phyloP scores from a whole-genome alignment of 2,113 vertebrate genomes.

The Cariama cristata region DNA sequence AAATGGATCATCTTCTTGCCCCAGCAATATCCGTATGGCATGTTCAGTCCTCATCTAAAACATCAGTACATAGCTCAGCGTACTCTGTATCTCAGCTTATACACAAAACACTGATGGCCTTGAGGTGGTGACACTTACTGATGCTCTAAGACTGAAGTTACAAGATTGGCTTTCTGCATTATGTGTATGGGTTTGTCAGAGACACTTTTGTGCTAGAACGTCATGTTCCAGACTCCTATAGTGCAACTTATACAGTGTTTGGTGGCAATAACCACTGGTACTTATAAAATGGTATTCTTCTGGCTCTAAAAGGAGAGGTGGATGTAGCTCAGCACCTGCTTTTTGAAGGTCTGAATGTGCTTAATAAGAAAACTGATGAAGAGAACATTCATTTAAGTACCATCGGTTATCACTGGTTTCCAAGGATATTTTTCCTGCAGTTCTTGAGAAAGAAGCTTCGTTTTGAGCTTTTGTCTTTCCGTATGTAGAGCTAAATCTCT shows the following conservation, averaged over 20 bases:
- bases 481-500: neutral
- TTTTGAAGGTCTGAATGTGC: neutral
- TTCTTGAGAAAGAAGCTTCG: neutral
- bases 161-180: neutral
- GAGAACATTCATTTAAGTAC: neutral
- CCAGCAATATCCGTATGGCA: neutral
- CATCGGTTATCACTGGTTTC: neutral
- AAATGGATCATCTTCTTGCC: neutral
- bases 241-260: neutral
- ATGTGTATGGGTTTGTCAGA: neutral
- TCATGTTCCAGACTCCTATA: neutral
- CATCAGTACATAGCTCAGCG: neutral
- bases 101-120: neutral
- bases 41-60: neutral
- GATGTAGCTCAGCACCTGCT: neutral
- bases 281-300: rapidly evolving
- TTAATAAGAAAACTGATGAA: neutral
- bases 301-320: neutral
- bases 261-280: neutral
- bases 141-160: neutral
- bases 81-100: neutral
- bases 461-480: neutral
- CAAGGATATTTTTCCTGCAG: neutral
- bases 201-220: neutral
- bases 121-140: neutral